Percentiles rank a stretch among this genome's conserved stretches.
Conservation (phyloP, 2,888 invertebrate species). For the Tipula confusa region DNA sequence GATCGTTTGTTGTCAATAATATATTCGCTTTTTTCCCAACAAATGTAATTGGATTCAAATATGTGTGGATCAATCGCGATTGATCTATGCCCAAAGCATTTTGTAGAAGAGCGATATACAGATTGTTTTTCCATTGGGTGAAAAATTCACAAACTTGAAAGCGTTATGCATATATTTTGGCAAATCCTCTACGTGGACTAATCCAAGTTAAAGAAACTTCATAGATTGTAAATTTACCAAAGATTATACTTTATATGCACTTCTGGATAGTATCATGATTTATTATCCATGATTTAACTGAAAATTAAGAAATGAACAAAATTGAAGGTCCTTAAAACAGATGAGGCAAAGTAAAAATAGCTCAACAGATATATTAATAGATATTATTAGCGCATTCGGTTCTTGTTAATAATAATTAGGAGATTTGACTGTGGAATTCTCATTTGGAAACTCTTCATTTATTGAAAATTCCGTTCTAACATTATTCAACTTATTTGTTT, state of each 20-base stretch:
- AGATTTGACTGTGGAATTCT: too few relatives aligned
- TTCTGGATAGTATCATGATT: slow-evolving; percentile 71
- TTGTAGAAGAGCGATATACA: slow-evolving; percentile 53
- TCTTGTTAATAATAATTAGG: too few relatives aligned
- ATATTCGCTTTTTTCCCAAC: slow-evolving; percentile 63
- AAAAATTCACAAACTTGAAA: slow-evolving; percentile 47
- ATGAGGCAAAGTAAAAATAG: too few relatives aligned
- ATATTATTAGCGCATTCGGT: too few relatives aligned
- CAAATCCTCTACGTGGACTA: slow-evolving; percentile 74
- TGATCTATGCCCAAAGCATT: slow-evolving; percentile 54
- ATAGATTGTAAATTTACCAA: slow-evolving; percentile 63
- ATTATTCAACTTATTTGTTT: too few relatives aligned
- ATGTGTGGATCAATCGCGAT: slow-evolving; percentile 51
- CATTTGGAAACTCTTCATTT: too few relatives aligned
- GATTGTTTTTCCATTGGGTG: slow-evolving; percentile 51
- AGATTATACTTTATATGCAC: slow-evolving; percentile 50
- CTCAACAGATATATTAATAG: too few relatives aligned
- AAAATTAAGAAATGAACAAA: too few relatives aligned
- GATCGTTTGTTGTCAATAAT: slow-evolving; percentile 58
- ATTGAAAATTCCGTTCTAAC: too few relatives aligned
- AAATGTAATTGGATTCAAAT: slow-evolving; percentile 58
- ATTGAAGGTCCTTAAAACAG: too few relatives aligned
- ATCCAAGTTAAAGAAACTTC: slow-evolving; percentile 51
- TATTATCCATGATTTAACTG: too few relatives aligned
- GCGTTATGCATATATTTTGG: slow-evolving; percentile 84